Conservation (phyloP, 2,797 vertebrate genomes). For the Crossoptilon crossoptilon region DNA sequence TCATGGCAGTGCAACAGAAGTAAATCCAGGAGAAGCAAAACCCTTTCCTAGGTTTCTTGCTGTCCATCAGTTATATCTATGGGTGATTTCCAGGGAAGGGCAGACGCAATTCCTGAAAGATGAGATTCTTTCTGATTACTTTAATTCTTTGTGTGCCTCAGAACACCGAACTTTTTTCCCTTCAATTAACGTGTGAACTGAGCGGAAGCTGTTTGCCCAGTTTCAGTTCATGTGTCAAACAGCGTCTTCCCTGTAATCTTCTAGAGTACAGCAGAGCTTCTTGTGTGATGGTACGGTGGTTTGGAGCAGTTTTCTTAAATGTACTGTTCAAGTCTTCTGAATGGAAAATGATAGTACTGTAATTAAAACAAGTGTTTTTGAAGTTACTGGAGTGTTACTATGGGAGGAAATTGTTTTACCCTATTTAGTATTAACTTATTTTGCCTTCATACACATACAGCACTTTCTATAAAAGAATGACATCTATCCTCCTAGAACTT, state of each 20-base stretch:
- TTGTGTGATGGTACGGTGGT: not conserved
- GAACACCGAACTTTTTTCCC: rapidly evolving
- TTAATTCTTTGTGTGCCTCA: not conserved
- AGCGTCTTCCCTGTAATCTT: not conserved
- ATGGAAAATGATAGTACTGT: not conserved
- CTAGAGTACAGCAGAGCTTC: not conserved
- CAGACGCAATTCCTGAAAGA: no score
- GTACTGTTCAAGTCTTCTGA: not conserved
- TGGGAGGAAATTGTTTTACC: not conserved
- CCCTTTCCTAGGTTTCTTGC: not conserved
- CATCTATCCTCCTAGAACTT: constrained; percentile 36
- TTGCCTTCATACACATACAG: not conserved
- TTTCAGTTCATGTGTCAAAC: not conserved
- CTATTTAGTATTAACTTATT: not conserved
- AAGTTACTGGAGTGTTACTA: not conserved
- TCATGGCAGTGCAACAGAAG: no score
- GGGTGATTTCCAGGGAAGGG: not conserved
- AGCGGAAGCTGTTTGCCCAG: not conserved
- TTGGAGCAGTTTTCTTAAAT: not conserved
- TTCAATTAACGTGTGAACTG: not conserved
- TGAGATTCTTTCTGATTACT: not conserved
- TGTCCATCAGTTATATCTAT: not conserved
- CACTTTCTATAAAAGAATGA: constrained; percentile 2
- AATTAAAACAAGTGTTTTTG: not conserved
- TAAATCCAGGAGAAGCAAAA: not conserved